These are phyloP conservation scores for Coenonympha glycerion DNA, from an alignment of 2,888 invertebrate genomes.

Conservation along the genomic window DNA sequence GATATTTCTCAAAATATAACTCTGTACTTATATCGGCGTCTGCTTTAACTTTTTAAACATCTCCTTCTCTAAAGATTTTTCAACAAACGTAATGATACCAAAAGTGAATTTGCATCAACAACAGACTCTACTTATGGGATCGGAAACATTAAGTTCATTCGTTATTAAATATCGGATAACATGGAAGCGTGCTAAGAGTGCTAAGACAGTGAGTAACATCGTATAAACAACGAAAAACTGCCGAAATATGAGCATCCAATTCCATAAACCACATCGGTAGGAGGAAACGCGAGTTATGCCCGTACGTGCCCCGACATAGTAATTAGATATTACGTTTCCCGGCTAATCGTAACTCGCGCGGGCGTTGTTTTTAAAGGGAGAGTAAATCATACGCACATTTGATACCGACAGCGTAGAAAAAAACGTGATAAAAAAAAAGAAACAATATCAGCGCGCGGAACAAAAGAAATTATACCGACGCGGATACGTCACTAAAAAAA, in stretches of 20 bases:
- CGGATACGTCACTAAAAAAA: slow-evolving; percentile 69
- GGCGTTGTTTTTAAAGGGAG: slow-evolving; percentile 75
- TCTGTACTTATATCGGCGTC: no score
- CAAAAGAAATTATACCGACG: slow-evolving; percentile 72
- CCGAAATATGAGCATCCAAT: slow-evolving; percentile 75
- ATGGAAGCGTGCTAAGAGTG: slow-evolving; percentile 47
- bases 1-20: no score
- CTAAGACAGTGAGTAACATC: slow-evolving; percentile 59
- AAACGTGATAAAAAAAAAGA: slow-evolving; percentile 64
- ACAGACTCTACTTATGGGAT: slow-evolving; percentile 3
- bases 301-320: slow-evolving; percentile 73
- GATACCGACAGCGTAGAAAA: slow-evolving; percentile 61
- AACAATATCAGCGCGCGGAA: slow-evolving; percentile 69
- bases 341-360: slow-evolving; percentile 74
- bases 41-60: no score
- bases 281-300: slow-evolving; percentile 71
- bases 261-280: slow-evolving; percentile 73
- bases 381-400: slow-evolving; percentile 68
- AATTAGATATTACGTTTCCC: slow-evolving; percentile 73
- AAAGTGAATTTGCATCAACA: slow-evolving; percentile 13
- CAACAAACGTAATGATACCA: no score
- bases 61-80: no score
- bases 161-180: slow-evolving; percentile 51
- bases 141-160: background rate
- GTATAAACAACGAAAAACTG: slow-evolving; percentile 61